These are phyloP conservation scores for Andrena chrysosceles DNA, from an alignment of 2,888 invertebrate species.

Conservation along the genomic window DNA sequence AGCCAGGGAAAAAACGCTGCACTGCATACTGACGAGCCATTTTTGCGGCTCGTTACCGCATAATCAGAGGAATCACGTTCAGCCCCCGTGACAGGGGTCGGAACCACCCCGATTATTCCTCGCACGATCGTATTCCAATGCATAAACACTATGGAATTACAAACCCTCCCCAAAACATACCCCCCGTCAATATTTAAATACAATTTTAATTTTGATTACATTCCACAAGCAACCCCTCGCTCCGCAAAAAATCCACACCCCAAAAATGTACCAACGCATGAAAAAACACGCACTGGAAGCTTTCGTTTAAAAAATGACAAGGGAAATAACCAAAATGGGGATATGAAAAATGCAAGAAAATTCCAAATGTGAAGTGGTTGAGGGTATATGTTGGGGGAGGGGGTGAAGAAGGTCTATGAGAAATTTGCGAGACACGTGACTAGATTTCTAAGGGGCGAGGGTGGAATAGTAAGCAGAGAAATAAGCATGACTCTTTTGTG, in stretches of 20 bases:
- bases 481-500: not conserved
- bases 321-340: not conserved
- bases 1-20: not conserved
- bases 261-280: not conserved
- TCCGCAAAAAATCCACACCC: not conserved
- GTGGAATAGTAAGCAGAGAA: not conserved
- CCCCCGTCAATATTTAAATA: conserved; percentile 19
- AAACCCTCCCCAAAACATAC: not conserved
- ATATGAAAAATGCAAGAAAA: not conserved
- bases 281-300: not conserved
- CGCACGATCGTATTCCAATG: conserved; percentile 16
- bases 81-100: no score
- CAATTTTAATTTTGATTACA: conserved; percentile 15
- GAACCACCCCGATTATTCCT: conserved; percentile 17
- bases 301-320: not conserved
- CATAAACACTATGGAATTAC: conserved; percentile 31
- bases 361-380: not conserved
- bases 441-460: not conserved
- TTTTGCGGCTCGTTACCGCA: conserved; percentile 34
- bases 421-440: not conserved
- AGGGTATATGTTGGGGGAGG: not conserved
- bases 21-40: conserved; percentile 21
- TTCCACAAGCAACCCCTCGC: not conserved
- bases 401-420: not conserved
- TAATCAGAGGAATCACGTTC: conserved; percentile 30